These are phyloP conservation scores for Pterophyllum scalare DNA, from an alignment of 2,113 vertebrate genomes.

Conservation along the genomic window DNA sequence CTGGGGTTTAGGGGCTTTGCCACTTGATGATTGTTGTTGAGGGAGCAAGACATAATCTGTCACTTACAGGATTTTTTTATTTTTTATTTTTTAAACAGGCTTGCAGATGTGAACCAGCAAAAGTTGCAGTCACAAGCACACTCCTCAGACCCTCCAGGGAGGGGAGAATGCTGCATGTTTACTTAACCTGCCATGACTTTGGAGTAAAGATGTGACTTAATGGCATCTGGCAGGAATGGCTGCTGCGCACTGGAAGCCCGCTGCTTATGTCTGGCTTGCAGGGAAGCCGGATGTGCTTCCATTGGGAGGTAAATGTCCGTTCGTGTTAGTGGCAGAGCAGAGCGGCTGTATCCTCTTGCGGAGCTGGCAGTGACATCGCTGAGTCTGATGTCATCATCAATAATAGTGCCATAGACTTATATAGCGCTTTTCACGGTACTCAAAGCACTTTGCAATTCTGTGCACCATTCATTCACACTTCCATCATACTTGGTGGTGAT, in stretches of 20 bases:
- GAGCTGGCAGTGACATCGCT: slow-evolving; percentile 42
- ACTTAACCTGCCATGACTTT: slow-evolving; percentile 35
- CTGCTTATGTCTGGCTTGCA: slow-evolving; percentile 39
- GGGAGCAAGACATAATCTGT: slow-evolving; percentile 19
- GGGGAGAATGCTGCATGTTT: slow-evolving; percentile 13
- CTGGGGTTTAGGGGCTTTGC: neutral
- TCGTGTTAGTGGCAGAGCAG: slow-evolving; percentile 28
- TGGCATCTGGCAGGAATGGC: slow-evolving; percentile 62
- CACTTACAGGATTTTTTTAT: neutral
- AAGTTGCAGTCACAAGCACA: slow-evolving; percentile 8
- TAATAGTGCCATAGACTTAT: too few relatives aligned
- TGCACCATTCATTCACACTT: too few relatives aligned
- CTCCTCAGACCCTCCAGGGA: neutral
- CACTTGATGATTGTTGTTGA: slow-evolving; percentile 1
- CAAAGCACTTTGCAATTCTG: too few relatives aligned
- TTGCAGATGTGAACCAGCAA: slow-evolving; percentile 7
- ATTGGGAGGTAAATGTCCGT: slow-evolving; percentile 41
- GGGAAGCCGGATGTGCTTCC: slow-evolving; percentile 25
- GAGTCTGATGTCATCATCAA: slow-evolving; percentile 40
- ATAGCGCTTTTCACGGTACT: too few relatives aligned
- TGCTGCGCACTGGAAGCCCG: slow-evolving; percentile 42
- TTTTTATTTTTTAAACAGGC: neutral
- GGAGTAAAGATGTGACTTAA: slow-evolving; percentile 52
- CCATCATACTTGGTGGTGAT: too few relatives aligned
- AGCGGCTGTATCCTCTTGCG: neutral